Base-by-base conservation (phyloP, 2,888 invertebrate genomes). In the Cordylochernes scorpioides region DNA sequence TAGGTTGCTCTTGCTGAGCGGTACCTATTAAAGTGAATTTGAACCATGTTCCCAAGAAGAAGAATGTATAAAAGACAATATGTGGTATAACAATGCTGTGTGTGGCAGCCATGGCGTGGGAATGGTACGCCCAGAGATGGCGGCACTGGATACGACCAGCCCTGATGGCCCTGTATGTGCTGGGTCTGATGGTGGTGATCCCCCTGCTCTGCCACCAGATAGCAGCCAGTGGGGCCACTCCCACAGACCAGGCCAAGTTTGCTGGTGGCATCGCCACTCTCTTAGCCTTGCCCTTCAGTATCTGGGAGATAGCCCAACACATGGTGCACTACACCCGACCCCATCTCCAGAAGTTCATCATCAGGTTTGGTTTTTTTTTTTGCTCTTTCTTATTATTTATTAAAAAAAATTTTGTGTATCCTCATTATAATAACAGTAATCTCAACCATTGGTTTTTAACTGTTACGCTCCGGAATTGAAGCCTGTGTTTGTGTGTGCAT, bases 251-350 rank as follows among this genome's bases (percentile, higher is more conserved):
- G 52, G 56, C 52, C 5, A 71, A 73, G 44, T 34, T 37, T 13
- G 34, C 30, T 8, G 32, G 34, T 12, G 36, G 36, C 5, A 30
- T 37, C 22, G 34, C 34, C 27, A 34, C 31, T 15, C 22, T 37
- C 8, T 28, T 84, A 32, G 75, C 86, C 1, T 59, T 91, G 27
- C 88, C 88, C 1, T 71, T 88, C 38, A 78, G 86, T 25, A 64
- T 88, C 45, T 88, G 82, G 72, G 80, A 84, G 55, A 88, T 91
- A 45, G 69, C 74, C 25, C 78, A 84, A 52, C 88, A 91, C 56
- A 67, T 86, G 49, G 70, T 84, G 31, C 72, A 86, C 53, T 88
- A 82, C 48, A 82, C 75, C 1, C 74, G 82, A 48, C 86, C 88
- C 10, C 69, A 67, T 42, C 58, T 88, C 42, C 88, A 88, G 48